phyloP scores from a whole-genome alignment of 2,797 vertebrate species.

The Clamator glandarius region DNA sequence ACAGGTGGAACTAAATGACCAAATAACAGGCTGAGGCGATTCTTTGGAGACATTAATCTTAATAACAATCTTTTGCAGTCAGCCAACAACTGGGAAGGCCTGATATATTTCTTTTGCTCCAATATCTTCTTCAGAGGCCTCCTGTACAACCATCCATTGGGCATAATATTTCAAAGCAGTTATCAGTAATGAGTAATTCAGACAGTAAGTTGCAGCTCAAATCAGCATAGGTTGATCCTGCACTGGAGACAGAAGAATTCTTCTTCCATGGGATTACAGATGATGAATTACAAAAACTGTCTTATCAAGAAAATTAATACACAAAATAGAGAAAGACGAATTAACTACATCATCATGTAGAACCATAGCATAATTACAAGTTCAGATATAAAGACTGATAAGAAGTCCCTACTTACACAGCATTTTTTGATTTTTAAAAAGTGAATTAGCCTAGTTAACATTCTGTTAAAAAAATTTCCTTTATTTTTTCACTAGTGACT shows the following conservation, averaged over 20 bases:
- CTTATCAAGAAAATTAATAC: background rate
- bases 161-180: background rate
- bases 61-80: background rate
- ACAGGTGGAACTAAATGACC: background rate
- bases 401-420: background rate
- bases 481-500: rapidly evolving
- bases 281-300: background rate
- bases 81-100: background rate
- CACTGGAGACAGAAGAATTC: background rate
- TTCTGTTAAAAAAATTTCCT: background rate
- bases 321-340: background rate
- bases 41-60: background rate
- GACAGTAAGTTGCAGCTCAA: rapidly evolving
- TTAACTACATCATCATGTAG: background rate
- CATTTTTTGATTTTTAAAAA: background rate
- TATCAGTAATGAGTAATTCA: background rate
- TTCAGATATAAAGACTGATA: background rate
- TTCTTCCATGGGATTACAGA: background rate
- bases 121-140: background rate
- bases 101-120: background rate
- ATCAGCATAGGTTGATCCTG: background rate
- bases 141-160: no score
- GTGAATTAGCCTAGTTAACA: rapidly evolving
- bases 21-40: background rate
- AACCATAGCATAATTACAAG: background rate